A percentile compares a stretch with the other conserved stretches of the same genome.
Evolutionary conservation across 2,888 invertebrate species (phyloP).

Genomic region (Lasius platythorax): DNA sequence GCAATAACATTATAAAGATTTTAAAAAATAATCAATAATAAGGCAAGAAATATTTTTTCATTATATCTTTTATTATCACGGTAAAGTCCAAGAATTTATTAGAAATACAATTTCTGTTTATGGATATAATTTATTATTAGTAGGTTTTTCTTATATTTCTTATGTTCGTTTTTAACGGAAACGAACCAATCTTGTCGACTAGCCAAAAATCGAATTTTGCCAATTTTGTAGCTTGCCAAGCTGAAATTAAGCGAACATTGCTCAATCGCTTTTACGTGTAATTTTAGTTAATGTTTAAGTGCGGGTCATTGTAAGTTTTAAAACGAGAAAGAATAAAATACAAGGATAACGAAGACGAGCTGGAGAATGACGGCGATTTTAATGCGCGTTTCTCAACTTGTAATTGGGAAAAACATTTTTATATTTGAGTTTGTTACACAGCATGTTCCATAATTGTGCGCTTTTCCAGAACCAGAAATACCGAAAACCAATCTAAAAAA

Average conservation of each 20-base stretch:
- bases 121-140: not conserved
- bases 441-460: not conserved
- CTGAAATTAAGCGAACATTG: constrained; percentile 33
- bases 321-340: constrained; percentile 25
- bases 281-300: constrained; percentile 14
- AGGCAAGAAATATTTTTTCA: not conserved
- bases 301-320: constrained; percentile 26
- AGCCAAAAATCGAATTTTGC: constrained; percentile 26
- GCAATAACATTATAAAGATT: not conserved
- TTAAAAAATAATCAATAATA: too few species aligned
- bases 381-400: not conserved
- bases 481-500: not conserved
- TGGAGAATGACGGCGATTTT: constrained; percentile 17
- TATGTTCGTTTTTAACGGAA: not conserved
- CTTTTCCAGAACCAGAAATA: not conserved
- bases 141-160: not conserved
- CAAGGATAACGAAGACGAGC: not conserved
- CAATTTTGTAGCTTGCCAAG: constrained; percentile 20
- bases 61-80: not conserved
- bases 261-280: constrained; percentile 36
- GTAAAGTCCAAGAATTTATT: not conserved
- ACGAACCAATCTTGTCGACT: not conserved
- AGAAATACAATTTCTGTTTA: not conserved
- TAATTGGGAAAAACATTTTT: constrained; percentile 1
- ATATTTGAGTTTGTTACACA: not conserved